These are phyloP conservation scores for Himantopus leucocephalus DNA, from an alignment of 2,113 vertebrate species.

Conservation along the genomic window DNA sequence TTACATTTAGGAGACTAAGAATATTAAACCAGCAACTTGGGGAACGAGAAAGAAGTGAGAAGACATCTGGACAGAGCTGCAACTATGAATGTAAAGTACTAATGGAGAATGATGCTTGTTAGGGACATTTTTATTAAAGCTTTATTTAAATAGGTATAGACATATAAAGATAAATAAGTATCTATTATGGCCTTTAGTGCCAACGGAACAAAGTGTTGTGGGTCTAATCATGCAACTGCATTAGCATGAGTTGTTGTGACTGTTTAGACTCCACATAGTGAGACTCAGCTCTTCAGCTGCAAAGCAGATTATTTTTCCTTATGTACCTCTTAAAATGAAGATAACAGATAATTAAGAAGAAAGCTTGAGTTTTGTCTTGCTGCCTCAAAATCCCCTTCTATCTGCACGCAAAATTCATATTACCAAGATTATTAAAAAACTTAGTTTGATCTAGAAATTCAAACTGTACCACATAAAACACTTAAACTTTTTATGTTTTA, in stretches of 20 bases:
- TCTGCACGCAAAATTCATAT: neutral
- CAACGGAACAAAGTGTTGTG: neutral
- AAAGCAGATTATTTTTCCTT: neutral
- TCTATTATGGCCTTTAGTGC: neutral
- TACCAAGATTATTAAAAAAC: neutral
- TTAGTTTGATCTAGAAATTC: neutral
- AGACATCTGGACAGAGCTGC: slow-evolving; percentile 58
- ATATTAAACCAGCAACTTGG: slow-evolving; percentile 82
- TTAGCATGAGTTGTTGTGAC: neutral
- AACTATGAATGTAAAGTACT: slow-evolving; percentile 79
- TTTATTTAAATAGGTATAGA: neutral
- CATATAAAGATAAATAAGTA: neutral
- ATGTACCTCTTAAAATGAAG: neutral
- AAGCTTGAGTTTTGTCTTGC: neutral
- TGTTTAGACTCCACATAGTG: neutral
- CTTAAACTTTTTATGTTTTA: neutral
- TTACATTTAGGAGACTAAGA: slow-evolving; percentile 75
- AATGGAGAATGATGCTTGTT: neutral
- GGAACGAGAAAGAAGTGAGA: slow-evolving; percentile 75
- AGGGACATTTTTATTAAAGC: neutral
- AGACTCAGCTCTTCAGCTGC: neutral
- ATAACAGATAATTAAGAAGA: neutral
- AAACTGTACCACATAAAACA: neutral
- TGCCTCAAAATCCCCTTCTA: neutral
- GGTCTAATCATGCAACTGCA: neutral